A percentile compares a stretch with the other conserved stretches of the same genome.
phyloP scores from a whole-genome alignment of 1,140 invertebrate genomes.

The Conus ventricosus region DNA sequence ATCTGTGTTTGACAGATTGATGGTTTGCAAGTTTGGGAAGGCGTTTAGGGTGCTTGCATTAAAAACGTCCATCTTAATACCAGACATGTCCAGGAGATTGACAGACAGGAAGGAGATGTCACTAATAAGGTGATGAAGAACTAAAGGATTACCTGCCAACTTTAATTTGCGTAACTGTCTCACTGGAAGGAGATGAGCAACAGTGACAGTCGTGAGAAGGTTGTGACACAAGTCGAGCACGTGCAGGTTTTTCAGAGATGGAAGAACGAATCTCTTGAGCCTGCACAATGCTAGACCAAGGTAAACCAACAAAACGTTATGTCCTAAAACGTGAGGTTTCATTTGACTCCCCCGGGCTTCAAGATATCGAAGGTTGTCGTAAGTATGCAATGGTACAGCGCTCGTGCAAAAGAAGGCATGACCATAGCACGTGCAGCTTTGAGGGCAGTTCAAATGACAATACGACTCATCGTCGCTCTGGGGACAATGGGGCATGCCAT shows the following conservation, averaged over 20 bases:
- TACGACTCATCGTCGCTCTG: neutral
- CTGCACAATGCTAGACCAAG: constrained; percentile 6
- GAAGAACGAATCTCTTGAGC: neutral
- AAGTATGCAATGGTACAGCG: too few relatives aligned
- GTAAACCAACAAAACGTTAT: neutral
- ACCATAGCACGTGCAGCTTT: constrained; percentile 6
- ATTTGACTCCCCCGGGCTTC: neutral
- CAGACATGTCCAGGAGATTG: too few relatives aligned
- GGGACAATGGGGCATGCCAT: constrained; percentile 5
- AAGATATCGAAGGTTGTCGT: neutral
- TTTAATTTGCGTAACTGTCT: too few relatives aligned
- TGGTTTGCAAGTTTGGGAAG: too few relatives aligned
- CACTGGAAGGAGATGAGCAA: too few relatives aligned
- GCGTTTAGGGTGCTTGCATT: too few relatives aligned
- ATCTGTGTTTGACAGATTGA: too few relatives aligned
- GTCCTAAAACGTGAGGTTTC: neutral
- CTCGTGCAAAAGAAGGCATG: neutral
- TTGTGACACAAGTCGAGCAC: neutral
- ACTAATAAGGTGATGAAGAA: too few relatives aligned
- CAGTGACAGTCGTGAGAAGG: neutral
- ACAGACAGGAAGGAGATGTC: too few relatives aligned
- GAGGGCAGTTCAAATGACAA: neutral
- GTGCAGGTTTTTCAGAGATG: neutral
- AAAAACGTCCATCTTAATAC: too few relatives aligned
- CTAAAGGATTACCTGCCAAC: too few relatives aligned